These are phyloP conservation scores for Proteles cristata DNA, from an alignment of 2,113 vertebrate genomes.

Conservation along the genomic window DNA sequence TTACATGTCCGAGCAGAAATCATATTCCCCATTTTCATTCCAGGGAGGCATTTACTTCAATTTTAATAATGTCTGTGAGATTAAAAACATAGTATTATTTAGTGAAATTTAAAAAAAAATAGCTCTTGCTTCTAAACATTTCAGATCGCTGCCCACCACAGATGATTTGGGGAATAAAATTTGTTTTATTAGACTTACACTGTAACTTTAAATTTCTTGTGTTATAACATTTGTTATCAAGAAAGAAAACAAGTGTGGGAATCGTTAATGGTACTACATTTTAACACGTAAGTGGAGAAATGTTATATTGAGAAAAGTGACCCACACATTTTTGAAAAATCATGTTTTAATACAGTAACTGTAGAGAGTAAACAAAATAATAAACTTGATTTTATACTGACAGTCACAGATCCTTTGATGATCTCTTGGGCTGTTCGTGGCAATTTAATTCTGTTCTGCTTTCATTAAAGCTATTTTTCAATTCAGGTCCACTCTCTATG, in stretches of 20 bases:
- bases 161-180: background rate
- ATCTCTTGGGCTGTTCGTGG: background rate
- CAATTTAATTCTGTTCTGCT: background rate
- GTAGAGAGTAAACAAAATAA: background rate
- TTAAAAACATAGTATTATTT: background rate
- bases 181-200: constrained; percentile 31
- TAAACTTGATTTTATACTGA: background rate
- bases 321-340: background rate
- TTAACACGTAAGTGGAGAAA: background rate
- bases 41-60: background rate
- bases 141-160: background rate
- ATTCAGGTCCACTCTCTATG: background rate
- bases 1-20: background rate
- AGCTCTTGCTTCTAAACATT: constrained; percentile 27
- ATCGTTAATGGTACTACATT: background rate
- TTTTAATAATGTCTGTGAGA: background rate
- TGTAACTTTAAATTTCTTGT: constrained; percentile 38
- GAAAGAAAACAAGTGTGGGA: background rate
- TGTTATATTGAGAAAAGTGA: background rate
- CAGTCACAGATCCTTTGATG: background rate
- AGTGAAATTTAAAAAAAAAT: no score
- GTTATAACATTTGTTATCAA: background rate
- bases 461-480: background rate
- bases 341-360: background rate
- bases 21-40: background rate